These are phyloP conservation scores for Macaca mulatta DNA, from an alignment of 2,113 vertebrate species.

Conservation along the genomic window DNA sequence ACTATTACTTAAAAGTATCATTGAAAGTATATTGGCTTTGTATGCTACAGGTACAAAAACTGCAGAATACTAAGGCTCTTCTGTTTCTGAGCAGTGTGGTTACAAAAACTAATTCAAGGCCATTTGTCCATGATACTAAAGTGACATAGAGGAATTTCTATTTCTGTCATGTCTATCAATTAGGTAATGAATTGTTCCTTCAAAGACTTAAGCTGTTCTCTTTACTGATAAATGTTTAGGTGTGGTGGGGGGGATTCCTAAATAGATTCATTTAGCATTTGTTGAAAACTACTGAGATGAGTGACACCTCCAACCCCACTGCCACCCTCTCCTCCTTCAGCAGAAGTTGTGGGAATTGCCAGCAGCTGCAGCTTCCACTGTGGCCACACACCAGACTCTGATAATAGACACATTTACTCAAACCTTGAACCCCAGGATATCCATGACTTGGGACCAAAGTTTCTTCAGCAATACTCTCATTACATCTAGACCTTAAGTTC, in stretches of 20 bases:
- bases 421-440: not conserved
- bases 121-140: not conserved
- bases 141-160: not conserved
- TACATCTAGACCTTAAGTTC: not conserved
- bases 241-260: not conserved
- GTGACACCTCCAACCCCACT: not conserved
- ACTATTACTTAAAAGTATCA: not conserved
- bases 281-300: not conserved
- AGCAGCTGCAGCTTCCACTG: not conserved
- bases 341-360: not conserved
- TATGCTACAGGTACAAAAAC: not conserved
- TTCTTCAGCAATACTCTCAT: not conserved
- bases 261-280: not conserved
- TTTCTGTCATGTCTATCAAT: not conserved
- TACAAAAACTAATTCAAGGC: not conserved
- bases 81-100: not conserved
- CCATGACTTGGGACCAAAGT: too few species aligned
- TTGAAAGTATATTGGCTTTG: not conserved
- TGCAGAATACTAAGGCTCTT: not conserved
- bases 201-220: not conserved
- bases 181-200: not conserved
- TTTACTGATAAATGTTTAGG: not conserved
- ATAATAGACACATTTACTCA: not conserved
- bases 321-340: too few species aligned
- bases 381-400: not conserved